phyloP scores from a whole-genome alignment of 2,797 vertebrate genomes.

The Ctenosaura bakeri region DNA sequence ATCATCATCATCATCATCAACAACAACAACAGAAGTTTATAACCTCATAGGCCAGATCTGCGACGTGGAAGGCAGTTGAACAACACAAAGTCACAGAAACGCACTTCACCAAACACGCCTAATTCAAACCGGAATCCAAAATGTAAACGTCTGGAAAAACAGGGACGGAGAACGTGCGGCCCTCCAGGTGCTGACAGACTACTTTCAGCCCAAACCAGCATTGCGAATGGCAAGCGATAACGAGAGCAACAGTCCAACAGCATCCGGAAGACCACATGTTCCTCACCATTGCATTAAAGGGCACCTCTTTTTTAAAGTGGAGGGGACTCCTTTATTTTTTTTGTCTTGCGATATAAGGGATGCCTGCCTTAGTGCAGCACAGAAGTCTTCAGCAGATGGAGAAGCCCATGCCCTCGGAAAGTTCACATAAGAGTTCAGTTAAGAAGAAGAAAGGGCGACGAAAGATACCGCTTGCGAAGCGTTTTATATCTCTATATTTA shows the following conservation, averaged over 20 bases:
- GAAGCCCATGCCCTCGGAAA: not conserved
- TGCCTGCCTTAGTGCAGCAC: not conserved
- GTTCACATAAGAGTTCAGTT: not conserved
- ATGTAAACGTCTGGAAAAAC: not conserved
- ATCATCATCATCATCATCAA: no score
- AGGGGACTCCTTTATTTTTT: no score
- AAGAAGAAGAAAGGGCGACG: not conserved
- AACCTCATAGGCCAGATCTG: not conserved
- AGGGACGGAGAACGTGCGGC: not conserved
- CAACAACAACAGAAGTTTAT: not conserved
- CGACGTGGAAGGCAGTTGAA: not conserved
- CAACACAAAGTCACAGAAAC: not conserved
- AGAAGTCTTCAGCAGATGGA: not conserved
- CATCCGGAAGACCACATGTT: not conserved
- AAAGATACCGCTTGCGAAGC: not conserved
- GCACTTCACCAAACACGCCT: not conserved
- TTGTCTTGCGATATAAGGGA: no score
- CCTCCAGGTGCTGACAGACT: no score
- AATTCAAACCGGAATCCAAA: not conserved
- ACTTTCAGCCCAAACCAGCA: not conserved
- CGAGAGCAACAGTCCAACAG: not conserved
- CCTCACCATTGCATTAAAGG: not conserved
- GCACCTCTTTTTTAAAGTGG: not conserved
- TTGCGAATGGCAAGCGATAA: not conserved
- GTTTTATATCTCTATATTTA: slow-evolving; percentile 14